Evolutionary conservation across 2,113 vertebrate genomes (phyloP).

Genomic region (Antennarius striatus): DNA sequence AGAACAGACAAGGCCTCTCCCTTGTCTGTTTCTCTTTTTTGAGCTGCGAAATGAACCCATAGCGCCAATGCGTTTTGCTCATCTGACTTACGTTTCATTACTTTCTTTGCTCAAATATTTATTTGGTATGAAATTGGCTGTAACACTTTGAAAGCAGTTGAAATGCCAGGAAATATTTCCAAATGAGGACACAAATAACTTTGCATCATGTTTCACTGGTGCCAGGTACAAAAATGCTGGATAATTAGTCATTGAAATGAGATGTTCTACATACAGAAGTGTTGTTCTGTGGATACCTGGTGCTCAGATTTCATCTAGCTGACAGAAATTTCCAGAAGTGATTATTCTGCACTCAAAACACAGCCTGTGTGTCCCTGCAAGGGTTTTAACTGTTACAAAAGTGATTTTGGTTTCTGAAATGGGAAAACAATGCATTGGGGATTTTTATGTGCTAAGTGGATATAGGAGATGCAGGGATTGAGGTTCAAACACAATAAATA

Average conservation of each 20-base stretch:
- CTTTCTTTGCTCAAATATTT: slow-evolving; percentile 88
- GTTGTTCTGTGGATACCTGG: slow-evolving; percentile 47
- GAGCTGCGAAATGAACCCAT: slow-evolving; percentile 82
- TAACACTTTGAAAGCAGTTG: slow-evolving; percentile 69
- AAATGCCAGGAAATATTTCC: slow-evolving; percentile 66
- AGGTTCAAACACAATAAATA: slow-evolving; percentile 42
- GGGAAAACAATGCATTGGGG: slow-evolving; percentile 51
- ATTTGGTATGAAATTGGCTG: slow-evolving; percentile 80
- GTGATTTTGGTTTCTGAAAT: slow-evolving; percentile 49
- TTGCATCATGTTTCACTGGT: slow-evolving; percentile 41
- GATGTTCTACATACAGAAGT: slow-evolving; percentile 46
- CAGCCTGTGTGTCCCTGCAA: slow-evolving; percentile 44
- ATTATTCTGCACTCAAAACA: slow-evolving; percentile 56
- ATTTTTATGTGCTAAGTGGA: slow-evolving; percentile 36
- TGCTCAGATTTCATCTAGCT: slow-evolving; percentile 28
- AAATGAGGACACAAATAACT: slow-evolving; percentile 61
- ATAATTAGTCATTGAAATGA: slow-evolving; percentile 60
- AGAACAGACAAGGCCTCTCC: slow-evolving; percentile 76
- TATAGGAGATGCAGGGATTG: slow-evolving; percentile 22
- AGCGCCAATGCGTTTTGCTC: slow-evolving; percentile 74
- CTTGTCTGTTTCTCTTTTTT: slow-evolving; percentile 73
- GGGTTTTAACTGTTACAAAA: slow-evolving; percentile 54
- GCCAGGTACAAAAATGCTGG: slow-evolving; percentile 64
- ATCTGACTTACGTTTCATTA: slow-evolving; percentile 80
- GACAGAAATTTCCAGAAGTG: slow-evolving; percentile 37